Evolutionary conservation across 1,140 invertebrate species (phyloP).

Genomic region (Apocrypta bakeri): DNA sequence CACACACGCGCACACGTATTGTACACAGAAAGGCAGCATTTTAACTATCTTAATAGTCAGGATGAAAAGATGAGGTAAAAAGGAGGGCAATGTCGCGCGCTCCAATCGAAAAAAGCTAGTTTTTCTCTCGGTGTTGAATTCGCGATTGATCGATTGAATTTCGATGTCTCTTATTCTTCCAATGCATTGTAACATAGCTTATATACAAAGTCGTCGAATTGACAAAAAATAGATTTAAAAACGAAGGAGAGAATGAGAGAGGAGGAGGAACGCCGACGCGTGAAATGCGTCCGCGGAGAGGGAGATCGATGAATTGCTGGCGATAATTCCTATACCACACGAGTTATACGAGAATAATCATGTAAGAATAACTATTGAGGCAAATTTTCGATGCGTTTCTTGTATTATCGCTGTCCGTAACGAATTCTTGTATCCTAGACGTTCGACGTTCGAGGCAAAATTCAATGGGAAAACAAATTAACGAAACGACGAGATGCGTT

Average conservation of each 20-base stretch:
- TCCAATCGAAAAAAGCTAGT: neutral
- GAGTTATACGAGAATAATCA: neutral
- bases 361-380: neutral
- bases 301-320: neutral
- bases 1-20: too few relatives aligned
- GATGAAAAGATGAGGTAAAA: constrained; percentile 13
- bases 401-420: neutral
- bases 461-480: constrained; percentile 9
- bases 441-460: constrained; percentile 32
- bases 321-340: neutral
- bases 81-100: constrained; percentile 25
- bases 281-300: too few relatives aligned
- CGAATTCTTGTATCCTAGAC: constrained; percentile 39
- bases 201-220: constrained; percentile 51
- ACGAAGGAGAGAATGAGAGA: constrained; percentile 17
- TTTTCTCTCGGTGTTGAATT: constrained; percentile 34
- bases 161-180: constrained; percentile 55
- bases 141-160: constrained; percentile 47
- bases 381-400: constrained; percentile 27
- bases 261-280: too few relatives aligned
- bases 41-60: too few relatives aligned
- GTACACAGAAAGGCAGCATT: too few relatives aligned
- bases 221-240: constrained; percentile 18
- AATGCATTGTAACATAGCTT: constrained; percentile 66
- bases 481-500: neutral